Evolutionary conservation across 1,140 invertebrate genomes (phyloP).

Genomic region (Caenorhabditis latens): DNA sequence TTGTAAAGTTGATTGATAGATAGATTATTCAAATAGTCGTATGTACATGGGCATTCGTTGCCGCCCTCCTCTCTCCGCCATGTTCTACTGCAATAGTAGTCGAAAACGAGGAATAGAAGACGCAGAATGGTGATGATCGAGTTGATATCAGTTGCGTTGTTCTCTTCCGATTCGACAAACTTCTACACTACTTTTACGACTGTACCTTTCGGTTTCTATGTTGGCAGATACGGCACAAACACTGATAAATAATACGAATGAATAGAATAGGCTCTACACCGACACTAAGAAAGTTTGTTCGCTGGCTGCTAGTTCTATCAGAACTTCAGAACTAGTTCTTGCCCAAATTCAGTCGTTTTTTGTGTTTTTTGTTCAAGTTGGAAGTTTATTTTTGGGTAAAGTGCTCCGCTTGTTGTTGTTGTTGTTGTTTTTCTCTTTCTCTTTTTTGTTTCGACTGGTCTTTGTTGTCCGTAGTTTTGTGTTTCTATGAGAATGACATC

Average conservation of each 20-base stretch:
- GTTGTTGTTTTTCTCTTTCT: not conserved
- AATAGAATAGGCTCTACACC: too few relatives aligned
- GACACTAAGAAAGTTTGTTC: too few relatives aligned
- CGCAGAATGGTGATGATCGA: conserved; percentile 27
- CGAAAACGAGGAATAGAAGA: not conserved
- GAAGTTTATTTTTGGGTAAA: not conserved
- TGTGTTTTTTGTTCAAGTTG: not conserved
- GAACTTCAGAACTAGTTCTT: too few relatives aligned
- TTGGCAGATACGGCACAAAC: not conserved
- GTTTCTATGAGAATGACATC: not conserved
- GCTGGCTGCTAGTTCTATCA: too few relatives aligned
- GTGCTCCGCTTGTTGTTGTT: not conserved
- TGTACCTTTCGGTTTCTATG: conserved; percentile 21
- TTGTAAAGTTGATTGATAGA: not conserved
- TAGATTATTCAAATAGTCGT: conserved; percentile 46
- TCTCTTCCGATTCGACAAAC: not conserved
- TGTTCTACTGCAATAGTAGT: not conserved
- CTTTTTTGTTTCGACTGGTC: not conserved
- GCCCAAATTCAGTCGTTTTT: not conserved
- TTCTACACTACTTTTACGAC: conserved; percentile 26
- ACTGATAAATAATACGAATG: too few relatives aligned
- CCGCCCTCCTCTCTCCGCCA: not conserved
- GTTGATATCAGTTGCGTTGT: conserved; percentile 20
- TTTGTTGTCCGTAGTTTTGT: not conserved
- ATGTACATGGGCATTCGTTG: not conserved